Evolutionary conservation across 2,888 invertebrate species (phyloP).

Genomic region (Spisula subtruncata): DNA sequence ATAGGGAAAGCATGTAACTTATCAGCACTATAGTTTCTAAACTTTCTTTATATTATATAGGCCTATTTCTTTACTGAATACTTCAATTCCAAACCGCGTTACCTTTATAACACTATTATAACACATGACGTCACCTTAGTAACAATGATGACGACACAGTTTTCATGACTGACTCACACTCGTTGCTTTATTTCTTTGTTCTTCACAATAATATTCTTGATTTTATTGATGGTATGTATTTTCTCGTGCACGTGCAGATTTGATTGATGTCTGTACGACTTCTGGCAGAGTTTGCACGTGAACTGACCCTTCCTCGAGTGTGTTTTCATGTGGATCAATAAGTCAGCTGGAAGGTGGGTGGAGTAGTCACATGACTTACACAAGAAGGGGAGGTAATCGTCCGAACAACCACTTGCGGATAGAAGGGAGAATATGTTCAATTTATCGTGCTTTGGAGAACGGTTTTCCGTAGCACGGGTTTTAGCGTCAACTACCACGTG

Average conservation of each 20-base stretch:
- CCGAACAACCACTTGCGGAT: background rate
- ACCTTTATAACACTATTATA: no score
- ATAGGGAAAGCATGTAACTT: no score
- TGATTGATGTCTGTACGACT: conserved; percentile 49
- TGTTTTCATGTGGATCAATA: conserved; percentile 57
- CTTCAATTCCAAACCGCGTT: no score
- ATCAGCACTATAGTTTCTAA: no score
- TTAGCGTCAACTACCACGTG: background rate
- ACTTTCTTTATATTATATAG: no score
- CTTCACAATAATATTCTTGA: conserved; percentile 41
- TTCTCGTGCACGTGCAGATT: conserved; percentile 54
- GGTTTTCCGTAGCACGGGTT: background rate
- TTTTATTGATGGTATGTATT: conserved; percentile 55
- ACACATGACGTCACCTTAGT: no score
- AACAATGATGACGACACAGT: no score
- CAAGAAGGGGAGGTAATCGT: conserved; percentile 40
- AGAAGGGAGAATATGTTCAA: conserved; percentile 44
- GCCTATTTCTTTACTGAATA: no score
- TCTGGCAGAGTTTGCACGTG: conserved; percentile 44
- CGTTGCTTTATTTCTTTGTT: background rate
- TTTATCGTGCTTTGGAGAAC: background rate
- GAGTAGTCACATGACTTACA: conserved; percentile 58
- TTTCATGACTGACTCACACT: background rate
- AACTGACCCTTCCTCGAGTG: conserved; percentile 52
- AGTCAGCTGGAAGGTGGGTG: conserved; percentile 48